Evolutionary conservation across 2,113 vertebrate genomes (phyloP), one percentile per base, ranked within the genome.

Genomic region (Trichechus manatus): DNA sequence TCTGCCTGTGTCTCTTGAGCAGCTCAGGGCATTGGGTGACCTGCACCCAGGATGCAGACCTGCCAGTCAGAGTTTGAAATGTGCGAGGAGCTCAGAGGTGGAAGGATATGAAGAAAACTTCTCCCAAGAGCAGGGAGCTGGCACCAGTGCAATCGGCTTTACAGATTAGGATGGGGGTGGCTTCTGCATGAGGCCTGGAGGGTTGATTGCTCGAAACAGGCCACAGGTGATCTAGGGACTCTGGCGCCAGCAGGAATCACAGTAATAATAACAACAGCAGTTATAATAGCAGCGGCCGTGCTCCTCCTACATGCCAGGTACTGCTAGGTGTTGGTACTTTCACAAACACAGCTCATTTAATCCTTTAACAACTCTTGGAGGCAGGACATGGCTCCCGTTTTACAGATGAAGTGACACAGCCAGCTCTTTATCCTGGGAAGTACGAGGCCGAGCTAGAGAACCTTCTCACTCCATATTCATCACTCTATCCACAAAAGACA

Each of bases 301-400:
- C 27, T 0, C 17, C 42, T 56, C 3, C 13, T 25, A 7, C 20
- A 1, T 33, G 33, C 9, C 19, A 68, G 33, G 13, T 39, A 31
- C 70, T 44, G 66, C 6, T 3, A 68, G 33, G 19, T 47, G 42
- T 36, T 27, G 10, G 19, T 3, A 1, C 6, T 77, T 11, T 33
- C 33, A 68, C 22, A 27, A 23, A 53, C 19, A 25, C 11, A 1
- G 53, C 72, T 79, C 7, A 0, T 11, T 53, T 33, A 61, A 31
- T 8, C 70, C 23, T 74, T 47, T 27, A 78, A 47, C 80, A 56
- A 31, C 25, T 5, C 29, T 31, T n/a, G 11, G 61, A 93, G 25
- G 23, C 3, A 4, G 31, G 42, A 6, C 9, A 2, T 17, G 14
- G 44, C 33, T 87, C 70, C 42, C 10, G 6, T 25, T 78, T 70